Evolutionary conservation across 2,888 invertebrate species (phyloP), one percentile per base, ranked within the genome.

Genomic region (Lepidonotus clava): DNA sequence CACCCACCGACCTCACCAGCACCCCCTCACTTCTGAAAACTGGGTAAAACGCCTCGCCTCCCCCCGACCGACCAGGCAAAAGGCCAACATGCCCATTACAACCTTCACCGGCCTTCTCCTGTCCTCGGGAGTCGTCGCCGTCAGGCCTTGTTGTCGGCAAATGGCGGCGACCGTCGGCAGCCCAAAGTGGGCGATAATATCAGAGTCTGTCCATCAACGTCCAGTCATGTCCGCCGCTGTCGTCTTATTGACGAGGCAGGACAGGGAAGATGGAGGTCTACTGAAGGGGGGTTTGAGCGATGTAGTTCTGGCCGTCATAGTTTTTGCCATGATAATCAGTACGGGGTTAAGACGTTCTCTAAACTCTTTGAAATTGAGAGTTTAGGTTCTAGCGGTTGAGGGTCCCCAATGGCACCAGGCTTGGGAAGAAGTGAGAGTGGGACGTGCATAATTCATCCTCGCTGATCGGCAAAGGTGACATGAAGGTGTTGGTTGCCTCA

Each of bases 391-490:
- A n/a, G n/a, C n/a, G n/a, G n/a, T n/a, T n/a, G n/a, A n/a, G 46
- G 46, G 14, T 36, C 34, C 14, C 11, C 36, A 38, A 71, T 18
- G 46, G 46, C 46, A 46, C 14, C 66, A 8, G 8, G 66, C 11
- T n/a, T 8, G 66, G 66, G 24, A 24, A 66, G 6, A 24, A 14
- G 51, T 41, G 80, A 32, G 51, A 80, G 80, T 21, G 5, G n/a
- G 51, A 24, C 46, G 80, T 41, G 41, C 80, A 80, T 80, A 46
- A 80, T 80, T 80, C 80, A 80, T 80, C 32, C 18, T 46, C 14
- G 41, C 80, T 80, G 41, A 80, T 80, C 80, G 80, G 80, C 32
- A 80, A 18, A 41, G 46, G 80, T 80, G 80, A 51, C 80, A 71
- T 34, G 21, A 34, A 71, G 38, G 71, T 71, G 71, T 71, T 14